phyloP scores from a whole-genome alignment of 2,113 vertebrate species.

The Ivindomyrus marchei region DNA sequence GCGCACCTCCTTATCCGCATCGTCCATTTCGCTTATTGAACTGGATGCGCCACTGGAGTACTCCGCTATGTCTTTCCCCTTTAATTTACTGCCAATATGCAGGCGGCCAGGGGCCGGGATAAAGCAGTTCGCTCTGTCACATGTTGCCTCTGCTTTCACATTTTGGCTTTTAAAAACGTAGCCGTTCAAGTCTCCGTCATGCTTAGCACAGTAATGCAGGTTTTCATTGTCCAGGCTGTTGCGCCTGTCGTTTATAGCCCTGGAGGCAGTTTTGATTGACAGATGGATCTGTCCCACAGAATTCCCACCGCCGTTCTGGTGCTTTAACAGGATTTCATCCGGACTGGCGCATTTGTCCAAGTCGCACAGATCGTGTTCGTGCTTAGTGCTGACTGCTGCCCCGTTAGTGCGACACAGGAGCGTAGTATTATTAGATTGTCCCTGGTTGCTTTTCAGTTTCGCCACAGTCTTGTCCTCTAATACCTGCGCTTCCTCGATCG shows the following conservation, averaged over 20 bases:
- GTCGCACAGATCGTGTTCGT: constrained; percentile 64
- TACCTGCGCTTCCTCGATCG: constrained; percentile 54
- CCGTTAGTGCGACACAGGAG: constrained; percentile 50
- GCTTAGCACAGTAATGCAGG: constrained; percentile 57
- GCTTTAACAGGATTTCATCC: constrained; percentile 59
- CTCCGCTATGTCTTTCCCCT: constrained; percentile 75
- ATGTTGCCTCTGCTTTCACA: constrained; percentile 45
- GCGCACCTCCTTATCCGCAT: constrained; percentile 94
- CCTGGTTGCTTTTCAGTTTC: constrained; percentile 37
- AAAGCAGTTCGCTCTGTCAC: constrained; percentile 55
- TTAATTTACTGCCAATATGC: constrained; percentile 74
- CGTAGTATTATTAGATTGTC: constrained; percentile 47
- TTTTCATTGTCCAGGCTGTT: constrained; percentile 57
- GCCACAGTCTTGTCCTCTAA: constrained; percentile 37
- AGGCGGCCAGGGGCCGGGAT: constrained; percentile 78
- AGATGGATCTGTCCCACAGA: constrained; percentile 70
- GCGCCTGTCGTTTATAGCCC: constrained; percentile 72
- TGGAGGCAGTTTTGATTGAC: constrained; percentile 78
- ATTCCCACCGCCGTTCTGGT: constrained; percentile 46
- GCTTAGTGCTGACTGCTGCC: constrained; percentile 69
- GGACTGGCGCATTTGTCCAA: constrained; percentile 67
- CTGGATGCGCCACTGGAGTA: constrained; percentile 91
- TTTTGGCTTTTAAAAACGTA: constrained; percentile 60
- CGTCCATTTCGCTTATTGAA: constrained; percentile 90
- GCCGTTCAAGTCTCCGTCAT: constrained; percentile 73